phyloP scores from a whole-genome alignment of 2,888 invertebrate species.

The Drosophila macrothrix region DNA sequence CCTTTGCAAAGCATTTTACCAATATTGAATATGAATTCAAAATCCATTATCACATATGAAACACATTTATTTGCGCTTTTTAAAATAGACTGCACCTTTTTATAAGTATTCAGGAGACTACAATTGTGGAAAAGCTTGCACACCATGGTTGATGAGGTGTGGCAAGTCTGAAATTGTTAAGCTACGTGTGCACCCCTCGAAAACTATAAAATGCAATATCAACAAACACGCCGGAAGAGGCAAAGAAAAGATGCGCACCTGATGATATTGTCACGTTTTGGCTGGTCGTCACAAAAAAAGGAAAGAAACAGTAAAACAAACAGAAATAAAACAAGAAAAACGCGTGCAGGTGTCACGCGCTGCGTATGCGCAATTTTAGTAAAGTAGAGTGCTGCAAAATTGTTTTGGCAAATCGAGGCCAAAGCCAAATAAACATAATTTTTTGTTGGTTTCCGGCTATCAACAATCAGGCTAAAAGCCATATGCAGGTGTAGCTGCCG shows the following conservation, averaged over 20 bases:
- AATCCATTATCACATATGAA: neutral
- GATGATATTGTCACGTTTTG: slow-evolving; percentile 78
- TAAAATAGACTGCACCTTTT: neutral
- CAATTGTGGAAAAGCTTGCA: neutral
- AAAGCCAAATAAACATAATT: slow-evolving; percentile 69
- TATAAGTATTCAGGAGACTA: neutral
- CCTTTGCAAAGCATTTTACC: neutral
- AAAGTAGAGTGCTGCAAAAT: slow-evolving; percentile 38
- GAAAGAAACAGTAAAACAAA: neutral
- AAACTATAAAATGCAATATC: slow-evolving; percentile 59
- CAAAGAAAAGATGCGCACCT: slow-evolving; percentile 36
- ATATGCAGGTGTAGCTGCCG: slow-evolving; percentile 60
- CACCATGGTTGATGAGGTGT: slow-evolving; percentile 10
- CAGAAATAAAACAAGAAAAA: neutral
- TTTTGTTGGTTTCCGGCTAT: slow-evolving; percentile 43
- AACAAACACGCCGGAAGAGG: slow-evolving; percentile 45
- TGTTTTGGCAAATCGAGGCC: slow-evolving; percentile 52
- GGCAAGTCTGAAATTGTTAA: slow-evolving; percentile 11
- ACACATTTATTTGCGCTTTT: neutral
- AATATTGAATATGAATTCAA: neutral
- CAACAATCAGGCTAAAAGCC: slow-evolving; percentile 77
- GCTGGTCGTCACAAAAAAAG: slow-evolving; percentile 12
- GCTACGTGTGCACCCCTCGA: slow-evolving; percentile 28
- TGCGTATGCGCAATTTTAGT: slow-evolving; percentile 65
- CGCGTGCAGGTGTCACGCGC: slow-evolving; percentile 26